phyloP scores from a whole-genome alignment of 2,888 invertebrate species.

The Lithophane ornitopus region DNA sequence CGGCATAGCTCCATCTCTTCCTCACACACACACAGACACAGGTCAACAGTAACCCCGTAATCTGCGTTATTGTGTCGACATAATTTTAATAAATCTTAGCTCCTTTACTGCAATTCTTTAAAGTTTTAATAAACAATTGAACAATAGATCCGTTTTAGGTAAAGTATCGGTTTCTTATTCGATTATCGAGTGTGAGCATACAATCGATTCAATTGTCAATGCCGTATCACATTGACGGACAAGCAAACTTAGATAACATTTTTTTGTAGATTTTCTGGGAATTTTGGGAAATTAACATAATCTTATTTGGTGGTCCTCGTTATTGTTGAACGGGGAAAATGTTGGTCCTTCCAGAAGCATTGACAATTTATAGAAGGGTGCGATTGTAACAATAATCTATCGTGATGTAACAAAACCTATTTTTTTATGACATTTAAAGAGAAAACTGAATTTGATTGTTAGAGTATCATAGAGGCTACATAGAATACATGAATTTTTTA shows the following conservation, averaged over 20 bases:
- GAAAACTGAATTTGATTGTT: background rate
- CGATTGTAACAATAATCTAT: background rate
- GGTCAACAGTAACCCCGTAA: constrained; percentile 32
- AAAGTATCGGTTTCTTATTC: constrained; percentile 75
- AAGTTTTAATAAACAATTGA: constrained; percentile 70
- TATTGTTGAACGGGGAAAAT: constrained; percentile 37
- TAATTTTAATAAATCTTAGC: constrained; percentile 28
- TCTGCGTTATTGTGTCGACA: constrained; percentile 54
- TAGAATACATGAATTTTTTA: background rate
- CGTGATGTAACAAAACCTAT: background rate
- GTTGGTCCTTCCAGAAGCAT: constrained; percentile 9
- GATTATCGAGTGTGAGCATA: constrained; percentile 64
- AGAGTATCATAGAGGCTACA: background rate
- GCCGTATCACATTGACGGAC: constrained; percentile 64
- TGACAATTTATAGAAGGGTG: constrained; percentile 3
- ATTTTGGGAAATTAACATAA: constrained; percentile 1
- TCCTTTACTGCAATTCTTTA: constrained; percentile 31
- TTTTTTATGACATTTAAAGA: background rate
- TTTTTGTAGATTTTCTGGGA: constrained; percentile 42
- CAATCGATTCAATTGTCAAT: constrained; percentile 78
- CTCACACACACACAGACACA: too few relatives aligned
- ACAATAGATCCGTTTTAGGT: constrained; percentile 78
- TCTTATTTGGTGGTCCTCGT: constrained; percentile 25
- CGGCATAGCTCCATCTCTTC: too few relatives aligned
- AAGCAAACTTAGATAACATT: constrained; percentile 59